phyloP scores from a whole-genome alignment of 2,797 vertebrate genomes.

The Amblyraja radiata region DNA sequence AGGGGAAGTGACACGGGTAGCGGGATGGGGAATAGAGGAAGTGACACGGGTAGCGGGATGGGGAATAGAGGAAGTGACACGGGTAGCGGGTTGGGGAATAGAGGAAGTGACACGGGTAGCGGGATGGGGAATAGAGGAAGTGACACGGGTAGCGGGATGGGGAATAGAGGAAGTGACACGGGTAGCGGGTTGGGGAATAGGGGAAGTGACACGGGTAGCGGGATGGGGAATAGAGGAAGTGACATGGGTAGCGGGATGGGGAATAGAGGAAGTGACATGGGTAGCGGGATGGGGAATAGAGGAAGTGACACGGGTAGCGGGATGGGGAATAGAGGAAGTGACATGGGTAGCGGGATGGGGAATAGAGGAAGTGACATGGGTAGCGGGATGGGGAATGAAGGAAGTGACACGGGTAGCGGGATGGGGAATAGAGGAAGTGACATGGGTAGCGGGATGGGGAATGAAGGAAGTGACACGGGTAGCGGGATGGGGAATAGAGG shows the following conservation, averaged over 20 bases:
- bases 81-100: background rate
- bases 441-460: background rate
- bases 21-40: too few relatives aligned
- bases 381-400: background rate
- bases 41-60: too few relatives aligned
- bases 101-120: background rate
- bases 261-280: too few relatives aligned
- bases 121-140: background rate
- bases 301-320: background rate
- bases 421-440: background rate
- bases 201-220: too few relatives aligned
- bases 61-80: too few relatives aligned
- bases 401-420: background rate
- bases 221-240: too few relatives aligned
- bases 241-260: too few relatives aligned
- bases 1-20: too few relatives aligned
- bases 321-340: too few relatives aligned
- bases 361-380: background rate
- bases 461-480: too few relatives aligned
- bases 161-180: background rate
- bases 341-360: background rate
- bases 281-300: too few relatives aligned
- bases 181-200: background rate
- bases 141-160: background rate
- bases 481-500: too few relatives aligned